Conservation (phyloP, 2,888 invertebrate species). For the Limnephilus auricula region DNA sequence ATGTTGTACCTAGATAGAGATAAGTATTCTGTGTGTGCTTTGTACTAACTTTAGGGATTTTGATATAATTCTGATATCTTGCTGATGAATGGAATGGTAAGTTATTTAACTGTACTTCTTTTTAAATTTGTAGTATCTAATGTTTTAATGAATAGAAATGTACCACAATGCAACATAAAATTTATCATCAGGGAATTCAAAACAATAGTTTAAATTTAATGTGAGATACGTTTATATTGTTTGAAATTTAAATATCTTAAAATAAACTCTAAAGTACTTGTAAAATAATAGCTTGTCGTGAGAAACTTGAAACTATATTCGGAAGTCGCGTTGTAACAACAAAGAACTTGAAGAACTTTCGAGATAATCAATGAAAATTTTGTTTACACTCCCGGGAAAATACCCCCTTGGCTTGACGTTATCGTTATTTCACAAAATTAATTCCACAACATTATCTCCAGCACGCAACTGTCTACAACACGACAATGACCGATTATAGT, state of each 20-base stretch:
- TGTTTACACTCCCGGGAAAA: conserved; percentile 42
- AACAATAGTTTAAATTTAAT: background rate
- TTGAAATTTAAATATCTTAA: background rate
- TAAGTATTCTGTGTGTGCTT: too few species aligned
- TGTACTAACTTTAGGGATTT: too few species aligned
- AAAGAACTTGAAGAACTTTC: background rate
- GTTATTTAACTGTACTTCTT: too few species aligned
- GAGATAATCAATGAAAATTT: conserved; percentile 37
- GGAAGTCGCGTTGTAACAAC: background rate
- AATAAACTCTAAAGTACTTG: background rate
- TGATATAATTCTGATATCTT: too few species aligned
- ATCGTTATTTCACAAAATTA: conserved; percentile 52
- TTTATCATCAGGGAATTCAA: background rate
- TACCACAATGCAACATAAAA: background rate
- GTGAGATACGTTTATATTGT: too few species aligned
- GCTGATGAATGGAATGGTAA: too few species aligned
- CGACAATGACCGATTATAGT: conserved; percentile 64
- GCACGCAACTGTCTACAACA: conserved; percentile 60
- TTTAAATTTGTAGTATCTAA: too few species aligned
- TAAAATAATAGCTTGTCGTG: background rate
- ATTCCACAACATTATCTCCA: conserved; percentile 56
- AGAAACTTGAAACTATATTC: background rate
- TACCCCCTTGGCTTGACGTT: conserved; percentile 23
- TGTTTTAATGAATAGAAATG: too few species aligned
- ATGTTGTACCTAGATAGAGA: too few species aligned